phyloP scores from a whole-genome alignment of 2,888 invertebrate species.

The Drosophila engyochracea region DNA sequence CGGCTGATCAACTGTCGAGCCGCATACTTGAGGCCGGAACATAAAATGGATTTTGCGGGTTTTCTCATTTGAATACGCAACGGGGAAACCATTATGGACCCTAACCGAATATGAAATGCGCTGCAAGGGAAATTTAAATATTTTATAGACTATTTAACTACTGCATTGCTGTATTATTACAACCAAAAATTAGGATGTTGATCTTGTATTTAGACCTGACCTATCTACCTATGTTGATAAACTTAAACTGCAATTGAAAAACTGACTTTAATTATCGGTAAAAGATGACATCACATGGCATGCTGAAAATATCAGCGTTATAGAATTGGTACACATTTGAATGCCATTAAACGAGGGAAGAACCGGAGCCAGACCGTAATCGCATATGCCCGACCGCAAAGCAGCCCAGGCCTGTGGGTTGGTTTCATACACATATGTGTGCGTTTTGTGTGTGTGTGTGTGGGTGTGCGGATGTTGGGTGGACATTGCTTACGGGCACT shows the following conservation, averaged over 20 bases:
- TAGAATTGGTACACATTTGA: conserved; percentile 26
- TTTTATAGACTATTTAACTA: background rate
- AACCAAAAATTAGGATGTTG: background rate
- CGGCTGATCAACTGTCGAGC: conserved; percentile 34
- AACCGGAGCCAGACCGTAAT: conserved; percentile 60
- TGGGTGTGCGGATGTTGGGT: conserved; percentile 23
- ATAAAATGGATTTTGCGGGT: conserved; percentile 69
- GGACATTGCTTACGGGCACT: conserved; percentile 48
- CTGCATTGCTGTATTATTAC: background rate
- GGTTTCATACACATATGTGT: conserved; percentile 6
- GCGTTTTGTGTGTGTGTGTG: conserved; percentile 9
- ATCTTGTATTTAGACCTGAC: background rate
- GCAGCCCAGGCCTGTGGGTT: conserved; percentile 34
- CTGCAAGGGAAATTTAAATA: conserved; percentile 3
- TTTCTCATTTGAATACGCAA: conserved; percentile 72
- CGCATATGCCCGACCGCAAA: conserved; percentile 70
- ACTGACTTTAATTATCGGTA: conserved; percentile 5
- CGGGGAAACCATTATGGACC: conserved; percentile 26
- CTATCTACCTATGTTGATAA: background rate
- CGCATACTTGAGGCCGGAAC: conserved; percentile 54
- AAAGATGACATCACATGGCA: conserved; percentile 26
- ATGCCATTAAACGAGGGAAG: conserved; percentile 37
- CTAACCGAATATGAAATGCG: conserved; percentile 36
- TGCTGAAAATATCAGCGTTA: conserved; percentile 10
- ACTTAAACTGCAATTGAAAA: background rate